Evolutionary conservation across 1,140 invertebrate genomes (phyloP).

Genomic region (Heterodera carotae): DNA sequence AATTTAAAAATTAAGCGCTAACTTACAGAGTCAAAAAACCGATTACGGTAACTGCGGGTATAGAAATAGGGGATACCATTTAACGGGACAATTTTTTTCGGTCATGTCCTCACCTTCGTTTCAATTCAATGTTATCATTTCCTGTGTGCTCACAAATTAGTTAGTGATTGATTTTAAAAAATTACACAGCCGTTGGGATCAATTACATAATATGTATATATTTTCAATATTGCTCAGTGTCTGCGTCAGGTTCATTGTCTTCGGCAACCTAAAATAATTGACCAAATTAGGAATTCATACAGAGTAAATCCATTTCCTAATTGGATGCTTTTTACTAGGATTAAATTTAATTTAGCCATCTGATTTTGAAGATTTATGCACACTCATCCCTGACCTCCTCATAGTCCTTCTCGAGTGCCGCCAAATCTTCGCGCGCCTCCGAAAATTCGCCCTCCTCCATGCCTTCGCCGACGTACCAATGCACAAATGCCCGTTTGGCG

Average conservation of each 20-base stretch:
- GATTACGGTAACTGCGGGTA: too few relatives aligned
- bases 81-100: too few relatives aligned
- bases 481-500: constrained; percentile 79
- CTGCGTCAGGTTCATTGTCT: constrained; percentile 24
- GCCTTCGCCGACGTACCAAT: constrained; percentile 80
- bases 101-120: too few relatives aligned
- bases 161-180: too few relatives aligned
- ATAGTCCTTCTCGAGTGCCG: constrained; percentile 65
- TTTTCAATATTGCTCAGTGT: constrained; percentile 26
- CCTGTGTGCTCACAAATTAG: too few relatives aligned
- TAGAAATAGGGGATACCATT: too few relatives aligned
- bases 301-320: too few relatives aligned
- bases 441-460: constrained; percentile 84
- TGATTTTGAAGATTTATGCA: not conserved
- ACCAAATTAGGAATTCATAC: not conserved
- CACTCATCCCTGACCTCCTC: constrained; percentile 43
- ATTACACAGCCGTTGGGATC: too few relatives aligned
- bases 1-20: too few relatives aligned
- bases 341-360: not conserved
- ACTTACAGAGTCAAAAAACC: too few relatives aligned
- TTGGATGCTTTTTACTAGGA: not conserved
- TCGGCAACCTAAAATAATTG: constrained; percentile 18
- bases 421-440: constrained; percentile 82
- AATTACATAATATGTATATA: too few relatives aligned
- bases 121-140: too few relatives aligned